Conservation (phyloP, 2,888 invertebrate genomes). For the Keiferia lycopersicella region DNA sequence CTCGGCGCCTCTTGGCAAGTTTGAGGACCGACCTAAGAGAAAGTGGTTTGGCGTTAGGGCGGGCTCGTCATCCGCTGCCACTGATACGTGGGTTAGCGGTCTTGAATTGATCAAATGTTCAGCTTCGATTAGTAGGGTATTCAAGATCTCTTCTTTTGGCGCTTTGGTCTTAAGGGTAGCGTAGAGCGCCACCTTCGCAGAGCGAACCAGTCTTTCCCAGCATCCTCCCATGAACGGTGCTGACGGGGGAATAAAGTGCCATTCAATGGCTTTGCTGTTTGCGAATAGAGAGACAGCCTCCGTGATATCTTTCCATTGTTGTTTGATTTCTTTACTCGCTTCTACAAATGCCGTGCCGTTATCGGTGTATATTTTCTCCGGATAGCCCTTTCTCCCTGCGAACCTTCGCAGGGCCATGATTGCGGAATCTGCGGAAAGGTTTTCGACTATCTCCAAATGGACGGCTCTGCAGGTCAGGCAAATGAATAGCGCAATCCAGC, state of each 20-base stretch:
- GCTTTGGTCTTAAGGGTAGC: not conserved
- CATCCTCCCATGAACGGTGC: not conserved
- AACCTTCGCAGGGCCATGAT: slow-evolving; percentile 24
- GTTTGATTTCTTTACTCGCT: too few species aligned
- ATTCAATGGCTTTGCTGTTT: not conserved
- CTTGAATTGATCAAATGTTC: not conserved
- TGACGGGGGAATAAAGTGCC: not conserved
- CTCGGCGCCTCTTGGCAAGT: not conserved
- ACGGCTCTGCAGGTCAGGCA: slow-evolving; percentile 6
- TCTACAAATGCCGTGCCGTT: slow-evolving; percentile 8
- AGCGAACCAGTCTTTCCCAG: not conserved
- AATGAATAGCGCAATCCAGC: slow-evolving; percentile 11
- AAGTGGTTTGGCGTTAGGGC: not conserved
- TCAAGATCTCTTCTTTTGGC: not conserved
- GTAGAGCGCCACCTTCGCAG: not conserved
- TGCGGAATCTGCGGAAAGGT: slow-evolving; percentile 23
- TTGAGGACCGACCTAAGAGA: not conserved
- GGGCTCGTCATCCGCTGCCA: not conserved
- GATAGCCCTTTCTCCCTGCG: slow-evolving; percentile 22
- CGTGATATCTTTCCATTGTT: too few species aligned
- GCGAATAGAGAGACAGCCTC: not conserved
- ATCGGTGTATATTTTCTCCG: not conserved
- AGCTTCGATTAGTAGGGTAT: not conserved
- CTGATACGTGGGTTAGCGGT: not conserved
- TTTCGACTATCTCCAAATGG: slow-evolving; percentile 7